A percentile compares a stretch with the other conserved stretches of the same genome.
Conservation (phyloP, 23 tunicate genomes). For the Corella eumyota region DNA sequence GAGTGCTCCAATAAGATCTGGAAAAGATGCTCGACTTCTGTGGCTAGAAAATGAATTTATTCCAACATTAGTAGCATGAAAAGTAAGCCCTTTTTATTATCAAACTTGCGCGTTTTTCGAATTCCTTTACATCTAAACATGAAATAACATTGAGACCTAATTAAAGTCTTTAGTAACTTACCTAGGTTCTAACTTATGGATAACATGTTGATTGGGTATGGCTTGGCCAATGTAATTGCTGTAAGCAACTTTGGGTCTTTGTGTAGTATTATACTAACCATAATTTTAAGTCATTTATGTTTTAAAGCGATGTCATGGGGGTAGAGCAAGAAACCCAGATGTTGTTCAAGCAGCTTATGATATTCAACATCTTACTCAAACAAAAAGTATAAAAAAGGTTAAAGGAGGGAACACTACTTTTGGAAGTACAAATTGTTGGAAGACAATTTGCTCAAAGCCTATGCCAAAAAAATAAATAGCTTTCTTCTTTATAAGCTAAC, state of each 20-base stretch:
- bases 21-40: neutral
- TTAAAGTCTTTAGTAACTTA: neutral
- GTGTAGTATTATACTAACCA: neutral
- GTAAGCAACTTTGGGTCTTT: neutral
- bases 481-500: neutral
- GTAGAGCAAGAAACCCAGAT: slow-evolving; percentile 9
- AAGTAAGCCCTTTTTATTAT: neutral
- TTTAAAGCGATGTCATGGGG: slow-evolving; percentile 2
- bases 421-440: slow-evolving; percentile 17
- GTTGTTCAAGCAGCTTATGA: slow-evolving; percentile 13
- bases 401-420: slow-evolving; percentile 36
- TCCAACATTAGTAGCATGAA: neutral
- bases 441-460: neutral
- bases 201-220: neutral
- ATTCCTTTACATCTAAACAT: too few species aligned
- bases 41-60: neutral
- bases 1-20: neutral
- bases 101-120: too few species aligned
- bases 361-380: neutral
- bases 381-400: slow-evolving; percentile 24
- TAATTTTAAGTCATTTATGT: neutral
- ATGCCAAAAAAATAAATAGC: neutral
- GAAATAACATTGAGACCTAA: too few species aligned
- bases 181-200: too few species aligned
- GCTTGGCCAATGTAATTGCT: neutral